Evolutionary conservation across 2,113 vertebrate genomes (phyloP), one percentile per base, ranked within the genome.

Genomic region (Myodes glareolus): DNA sequence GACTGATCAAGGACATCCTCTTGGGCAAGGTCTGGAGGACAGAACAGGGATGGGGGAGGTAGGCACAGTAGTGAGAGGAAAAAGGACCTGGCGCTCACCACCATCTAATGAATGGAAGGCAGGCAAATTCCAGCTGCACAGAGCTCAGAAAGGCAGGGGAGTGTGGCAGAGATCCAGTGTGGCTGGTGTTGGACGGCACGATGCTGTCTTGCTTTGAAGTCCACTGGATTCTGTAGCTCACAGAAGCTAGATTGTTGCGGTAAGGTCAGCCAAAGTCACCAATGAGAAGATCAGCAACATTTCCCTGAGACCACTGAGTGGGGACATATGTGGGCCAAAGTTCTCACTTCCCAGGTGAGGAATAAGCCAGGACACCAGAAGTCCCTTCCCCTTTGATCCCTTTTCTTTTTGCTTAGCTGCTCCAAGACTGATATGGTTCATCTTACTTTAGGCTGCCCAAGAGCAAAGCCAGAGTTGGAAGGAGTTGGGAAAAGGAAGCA

Each of bases 381-480:
- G 27, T 1, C 12, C 25, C 47, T 42, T 27, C 25, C 58, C 10
- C 10, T 0, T 9, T 4, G 3, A 1, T 4, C 17, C 47, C 4
- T 31, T 36, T n/a, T 27, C 13, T 10, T 29, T 86, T 81, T 55
- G 23, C 3, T 33, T 4, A 45, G 33, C 55, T 61, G 11, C 55
- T 82, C 23, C 11, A 19, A 47, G n/a, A 77, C 7, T 5, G 65
- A 16, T 25, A 45, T 67, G 33, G 33, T 12, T 36, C 29, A 3
- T 42, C 27, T n/a, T n/a, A 70, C 7, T 36, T 70, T 81, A 6
- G 31, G 29, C 29, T 68, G 33, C 42, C n/a, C 2, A 76, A 76
- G 39, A 88, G n/a, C 29, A 36, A 73, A 77, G 42, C 7, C 73
- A 0, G 68, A 73, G 80, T 67, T 0, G 10, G 52, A 55, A 95